These are phyloP conservation scores for Streptopelia turtur DNA, from an alignment of 2,797 vertebrate genomes.

Conservation along the genomic window DNA sequence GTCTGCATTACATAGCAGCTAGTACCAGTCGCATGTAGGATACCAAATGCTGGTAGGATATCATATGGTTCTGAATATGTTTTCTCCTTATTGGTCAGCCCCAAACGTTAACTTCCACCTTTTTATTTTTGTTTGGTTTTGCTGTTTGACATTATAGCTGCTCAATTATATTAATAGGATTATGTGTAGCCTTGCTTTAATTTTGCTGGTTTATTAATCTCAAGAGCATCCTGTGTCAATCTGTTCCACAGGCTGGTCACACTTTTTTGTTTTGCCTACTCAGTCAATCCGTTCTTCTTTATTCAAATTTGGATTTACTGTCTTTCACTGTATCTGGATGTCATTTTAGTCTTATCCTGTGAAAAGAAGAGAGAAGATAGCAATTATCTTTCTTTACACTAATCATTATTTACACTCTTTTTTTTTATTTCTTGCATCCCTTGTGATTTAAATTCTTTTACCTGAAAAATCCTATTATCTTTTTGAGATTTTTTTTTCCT, in stretches of 20 bases:
- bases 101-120: background rate
- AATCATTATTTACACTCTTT: background rate
- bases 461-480: background rate
- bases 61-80: background rate
- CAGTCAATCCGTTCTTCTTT: background rate
- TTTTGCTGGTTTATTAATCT: slow-evolving; percentile 18
- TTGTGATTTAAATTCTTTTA: slow-evolving; percentile 15
- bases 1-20: background rate
- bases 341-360: background rate
- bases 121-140: background rate
- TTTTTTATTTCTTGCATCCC: background rate
- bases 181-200: background rate
- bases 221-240: background rate
- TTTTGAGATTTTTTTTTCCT: background rate
- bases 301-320: background rate
- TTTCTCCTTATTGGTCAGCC: background rate
- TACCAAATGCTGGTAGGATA: background rate
- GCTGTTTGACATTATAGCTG: background rate
- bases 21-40: background rate
- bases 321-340: background rate
- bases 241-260: background rate
- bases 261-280: slow-evolving; percentile 1
- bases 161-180: background rate
- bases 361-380: background rate
- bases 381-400: slow-evolving; percentile 11